phyloP scores from a whole-genome alignment of 2,888 invertebrate genomes.

The Reticulitermes lucifugus region DNA sequence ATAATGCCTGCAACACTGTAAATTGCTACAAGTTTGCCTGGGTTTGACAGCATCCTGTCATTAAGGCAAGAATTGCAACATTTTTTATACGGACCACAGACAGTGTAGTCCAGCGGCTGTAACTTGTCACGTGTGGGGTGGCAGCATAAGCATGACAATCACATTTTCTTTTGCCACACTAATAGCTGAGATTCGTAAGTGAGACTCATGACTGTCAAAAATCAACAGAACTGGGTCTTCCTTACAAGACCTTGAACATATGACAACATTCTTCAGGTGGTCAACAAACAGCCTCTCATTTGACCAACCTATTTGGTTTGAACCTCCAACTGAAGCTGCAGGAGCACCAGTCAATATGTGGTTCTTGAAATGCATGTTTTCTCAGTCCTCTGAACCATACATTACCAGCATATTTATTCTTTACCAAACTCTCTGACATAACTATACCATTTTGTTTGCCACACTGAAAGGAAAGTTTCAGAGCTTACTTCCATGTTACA shows the following conservation, averaged over 20 bases:
- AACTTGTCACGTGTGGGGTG: constrained; percentile 59
- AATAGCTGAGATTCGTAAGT: constrained; percentile 52
- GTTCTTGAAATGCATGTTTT: neutral
- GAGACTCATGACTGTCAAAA: constrained; percentile 55
- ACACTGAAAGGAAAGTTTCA: neutral
- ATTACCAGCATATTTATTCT: neutral
- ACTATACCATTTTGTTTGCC: neutral
- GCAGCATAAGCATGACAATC: constrained; percentile 55
- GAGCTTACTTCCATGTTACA: neutral
- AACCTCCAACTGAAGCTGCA: constrained; percentile 5
- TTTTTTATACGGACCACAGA: constrained; percentile 58
- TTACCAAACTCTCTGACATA: neutral
- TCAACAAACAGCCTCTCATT: constrained; percentile 52
- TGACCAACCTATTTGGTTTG: constrained; percentile 55
- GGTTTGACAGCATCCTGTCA: constrained; percentile 56
- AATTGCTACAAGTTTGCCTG: constrained; percentile 56
- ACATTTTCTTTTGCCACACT: constrained; percentile 57
- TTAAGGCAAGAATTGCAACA: constrained; percentile 56
- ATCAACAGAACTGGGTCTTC: constrained; percentile 54
- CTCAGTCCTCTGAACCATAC: neutral
- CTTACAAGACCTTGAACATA: constrained; percentile 48
- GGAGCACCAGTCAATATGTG: constrained; percentile 2
- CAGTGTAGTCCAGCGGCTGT: constrained; percentile 58
- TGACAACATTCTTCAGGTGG: constrained; percentile 53
- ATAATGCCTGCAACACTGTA: constrained; percentile 52